Percentiles rank a stretch among this genome's conserved stretches.
phyloP scores from a whole-genome alignment of 2,888 invertebrate species.

The Andrena marginata region DNA sequence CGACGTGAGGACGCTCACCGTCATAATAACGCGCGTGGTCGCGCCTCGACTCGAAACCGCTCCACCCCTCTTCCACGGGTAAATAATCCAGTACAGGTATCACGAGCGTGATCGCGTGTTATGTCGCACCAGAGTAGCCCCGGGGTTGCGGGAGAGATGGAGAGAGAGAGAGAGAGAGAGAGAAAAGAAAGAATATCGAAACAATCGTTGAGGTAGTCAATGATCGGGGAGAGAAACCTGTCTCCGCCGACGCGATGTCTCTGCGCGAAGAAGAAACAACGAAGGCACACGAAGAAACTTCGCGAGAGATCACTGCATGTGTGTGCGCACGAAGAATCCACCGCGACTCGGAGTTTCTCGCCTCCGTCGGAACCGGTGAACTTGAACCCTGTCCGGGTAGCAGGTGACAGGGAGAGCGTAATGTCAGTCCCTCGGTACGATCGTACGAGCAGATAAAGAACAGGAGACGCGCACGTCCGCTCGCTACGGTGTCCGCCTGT shows the following conservation, averaged over 20 bases:
- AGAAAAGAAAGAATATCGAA: neutral
- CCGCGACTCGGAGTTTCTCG: neutral
- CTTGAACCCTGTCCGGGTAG: conserved; percentile 53
- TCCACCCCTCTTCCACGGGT: conserved; percentile 38
- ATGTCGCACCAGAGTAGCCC: conserved; percentile 37
- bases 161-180: too few relatives aligned
- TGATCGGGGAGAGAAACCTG: neutral
- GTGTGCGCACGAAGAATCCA: neutral
- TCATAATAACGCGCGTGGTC: conserved; percentile 56
- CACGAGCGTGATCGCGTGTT: neutral
- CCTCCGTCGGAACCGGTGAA: conserved; percentile 35
- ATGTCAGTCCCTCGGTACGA: conserved; percentile 6
- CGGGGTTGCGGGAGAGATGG: neutral
- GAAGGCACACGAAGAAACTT: conserved; percentile 18
- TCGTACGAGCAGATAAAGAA: conserved; percentile 18
- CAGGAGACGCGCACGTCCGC: conserved; percentile 67
- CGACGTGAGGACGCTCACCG: conserved; percentile 60
- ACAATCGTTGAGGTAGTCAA: neutral
- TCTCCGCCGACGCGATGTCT: neutral
- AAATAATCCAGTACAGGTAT: conserved; percentile 45
- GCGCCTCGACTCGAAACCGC: conserved; percentile 39
- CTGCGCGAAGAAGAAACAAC: neutral
- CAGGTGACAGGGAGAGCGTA: conserved; percentile 46
- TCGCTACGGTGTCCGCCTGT: conserved; percentile 77
- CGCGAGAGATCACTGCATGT: conserved; percentile 10